Base-by-base conservation (phyloP, 2,797 vertebrate species). In the Meda fulgida region DNA sequence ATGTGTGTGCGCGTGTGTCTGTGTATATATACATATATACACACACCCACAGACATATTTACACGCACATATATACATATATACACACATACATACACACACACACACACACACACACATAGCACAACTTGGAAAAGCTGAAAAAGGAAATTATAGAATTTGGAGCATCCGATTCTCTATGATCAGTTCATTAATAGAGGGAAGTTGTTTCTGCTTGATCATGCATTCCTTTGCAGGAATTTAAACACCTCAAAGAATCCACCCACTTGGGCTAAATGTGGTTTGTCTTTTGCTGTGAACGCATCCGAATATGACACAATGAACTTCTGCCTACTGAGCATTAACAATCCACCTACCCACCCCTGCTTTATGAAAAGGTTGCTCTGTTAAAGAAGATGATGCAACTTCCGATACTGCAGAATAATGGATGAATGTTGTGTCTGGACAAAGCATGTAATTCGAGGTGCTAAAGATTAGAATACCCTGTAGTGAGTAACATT, bases 201-300 rank as follows among this genome's bases (percentile, higher is more conserved):
- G 29, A 23, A 82, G 40, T 55, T 58, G 65, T 84, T 87, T 86
- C 53, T 86, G 88, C 75, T 76, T 46, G 58, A 79, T 67, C 70
- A 51, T 87, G 84, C 81, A 40, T 78, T 83, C 60, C 36, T 65
- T 40, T 66, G 23, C 16, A 84, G 34, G 65, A 85, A 84, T 71
- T 63, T 72, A 29, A 83, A 86, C 55, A 77, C 75, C 34, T 87
- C 70, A 70, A 13, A 80, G 55, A 73, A 84, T 84, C 71, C 63
- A 48, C 83, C 83, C 80, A 85, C 81, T 80, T 65, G 75, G 67
- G 69, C 79, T 84, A 86, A 86, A 75, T 69, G 63, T 38, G 38
- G n/a, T 51, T 46, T 65, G 53, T 70, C 66, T 83, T 72, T 66
- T 38, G 5, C 23, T 58, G 34, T 81, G 66, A 78, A 36, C 46